Evolutionary conservation across 2,888 invertebrate genomes (phyloP).

Genomic region (Dynastes hyllus): DNA sequence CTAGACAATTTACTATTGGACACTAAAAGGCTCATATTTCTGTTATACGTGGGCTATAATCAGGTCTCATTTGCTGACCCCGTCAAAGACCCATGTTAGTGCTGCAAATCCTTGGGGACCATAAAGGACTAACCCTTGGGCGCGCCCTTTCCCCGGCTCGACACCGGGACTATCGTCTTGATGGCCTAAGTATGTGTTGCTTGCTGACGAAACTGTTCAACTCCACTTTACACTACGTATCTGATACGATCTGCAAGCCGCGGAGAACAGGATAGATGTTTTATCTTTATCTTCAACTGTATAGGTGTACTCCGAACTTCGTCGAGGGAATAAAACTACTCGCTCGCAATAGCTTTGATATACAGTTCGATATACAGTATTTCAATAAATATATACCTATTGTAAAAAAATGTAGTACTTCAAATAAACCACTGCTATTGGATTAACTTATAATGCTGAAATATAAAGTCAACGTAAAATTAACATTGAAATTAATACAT

Average conservation of each 20-base stretch:
- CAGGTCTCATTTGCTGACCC: constrained; percentile 57
- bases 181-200: constrained; percentile 55
- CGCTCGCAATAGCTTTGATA: background rate
- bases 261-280: constrained; percentile 48
- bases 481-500: too few species aligned
- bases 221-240: constrained; percentile 58
- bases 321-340: constrained; percentile 9
- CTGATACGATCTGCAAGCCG: constrained; percentile 52
- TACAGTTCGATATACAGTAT: background rate
- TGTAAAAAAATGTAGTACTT: background rate
- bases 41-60: constrained; percentile 50
- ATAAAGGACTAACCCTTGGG: constrained; percentile 58
- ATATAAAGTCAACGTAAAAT: too few species aligned
- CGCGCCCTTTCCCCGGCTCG: constrained; percentile 53
- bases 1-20: constrained; percentile 16
- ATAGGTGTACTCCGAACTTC: constrained; percentile 1
- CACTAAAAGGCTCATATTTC: constrained; percentile 31
- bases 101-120: constrained; percentile 56
- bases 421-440: background rate
- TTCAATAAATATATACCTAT: background rate
- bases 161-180: constrained; percentile 54
- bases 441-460: too few species aligned
- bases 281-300: constrained; percentile 19
- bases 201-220: constrained; percentile 59
- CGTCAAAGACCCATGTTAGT: constrained; percentile 52